A percentile compares a stretch with the other conserved stretches of the same genome.
These are phyloP conservation scores for Mechanitis mazaeus DNA, from an alignment of 2,888 invertebrate species.

Conservation along the genomic window DNA sequence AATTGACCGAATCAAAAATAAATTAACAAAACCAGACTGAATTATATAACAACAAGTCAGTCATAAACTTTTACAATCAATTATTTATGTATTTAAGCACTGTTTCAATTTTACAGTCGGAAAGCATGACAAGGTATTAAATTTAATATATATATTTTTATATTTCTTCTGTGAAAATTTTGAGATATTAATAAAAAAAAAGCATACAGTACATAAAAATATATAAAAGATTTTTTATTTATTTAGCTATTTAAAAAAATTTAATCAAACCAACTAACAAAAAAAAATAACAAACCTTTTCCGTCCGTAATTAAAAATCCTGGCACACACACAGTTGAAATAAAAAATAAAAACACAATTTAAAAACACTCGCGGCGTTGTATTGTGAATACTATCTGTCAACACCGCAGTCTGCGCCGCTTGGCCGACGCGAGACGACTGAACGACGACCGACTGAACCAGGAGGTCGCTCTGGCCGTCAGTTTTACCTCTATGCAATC, in stretches of 20 bases:
- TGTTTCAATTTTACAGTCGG: conserved; percentile 9
- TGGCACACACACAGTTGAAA: conserved; percentile 53
- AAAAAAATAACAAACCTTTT: conserved; percentile 47
- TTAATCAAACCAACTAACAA: conserved; percentile 9
- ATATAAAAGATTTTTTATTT: not conserved
- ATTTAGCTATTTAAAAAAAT: not conserved
- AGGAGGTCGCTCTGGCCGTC: conserved; percentile 15
- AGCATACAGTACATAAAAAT: too few relatives aligned
- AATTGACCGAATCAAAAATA: conserved; percentile 27
- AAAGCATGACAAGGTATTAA: conserved; percentile 24
- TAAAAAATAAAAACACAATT: conserved; percentile 47
- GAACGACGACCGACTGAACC: conserved; percentile 29
- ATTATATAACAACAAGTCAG: conserved; percentile 19
- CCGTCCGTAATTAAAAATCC: conserved; percentile 47
- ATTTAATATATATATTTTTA: not conserved
- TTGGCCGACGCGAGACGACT: conserved; percentile 51
- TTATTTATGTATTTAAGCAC: not conserved
- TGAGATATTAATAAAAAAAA: too few relatives aligned
- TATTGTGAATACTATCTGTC: conserved; percentile 11
- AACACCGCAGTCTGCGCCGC: conserved; percentile 47
- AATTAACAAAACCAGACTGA: conserved; percentile 19
- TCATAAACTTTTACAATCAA: conserved; percentile 10
- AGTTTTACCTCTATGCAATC: conserved; percentile 28
- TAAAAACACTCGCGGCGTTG: conserved; percentile 56
- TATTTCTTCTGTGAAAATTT: not conserved